phyloP scores from a whole-genome alignment of 2,888 invertebrate genomes.

The Leptogaster cylindrica region DNA sequence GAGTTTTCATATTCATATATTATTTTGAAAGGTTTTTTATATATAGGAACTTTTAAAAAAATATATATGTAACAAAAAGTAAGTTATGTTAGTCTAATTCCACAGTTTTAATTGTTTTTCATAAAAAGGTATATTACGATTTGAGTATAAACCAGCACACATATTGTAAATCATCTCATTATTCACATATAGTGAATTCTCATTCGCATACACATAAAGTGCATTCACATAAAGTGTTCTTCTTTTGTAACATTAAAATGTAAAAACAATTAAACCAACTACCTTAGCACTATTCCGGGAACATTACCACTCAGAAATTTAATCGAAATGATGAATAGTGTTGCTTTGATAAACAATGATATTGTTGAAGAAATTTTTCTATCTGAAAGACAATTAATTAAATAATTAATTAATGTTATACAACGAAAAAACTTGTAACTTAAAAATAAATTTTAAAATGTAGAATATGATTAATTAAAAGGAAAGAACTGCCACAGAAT shows the following conservation, averaged over 20 bases:
- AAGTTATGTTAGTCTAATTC: not conserved
- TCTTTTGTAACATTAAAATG: not conserved
- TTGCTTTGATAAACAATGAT: slow-evolving; percentile 9
- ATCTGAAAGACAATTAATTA: slow-evolving; percentile 32
- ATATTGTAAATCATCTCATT: slow-evolving; percentile 1
- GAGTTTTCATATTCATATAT: no score
- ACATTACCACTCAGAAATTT: not conserved
- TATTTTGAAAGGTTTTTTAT: no score
- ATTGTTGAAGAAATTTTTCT: slow-evolving; percentile 11
- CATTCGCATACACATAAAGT: no score
- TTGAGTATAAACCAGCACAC: not conserved
- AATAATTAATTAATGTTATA: not conserved
- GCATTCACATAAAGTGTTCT: not conserved
- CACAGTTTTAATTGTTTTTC: no score
- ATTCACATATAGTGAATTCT: no score
- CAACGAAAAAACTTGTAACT: not conserved
- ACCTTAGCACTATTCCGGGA: slow-evolving; percentile 23
- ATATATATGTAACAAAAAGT: slow-evolving; percentile 21
- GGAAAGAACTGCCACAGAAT: no score
- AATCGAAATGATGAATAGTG: slow-evolving; percentile 12
- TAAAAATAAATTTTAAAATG: no score
- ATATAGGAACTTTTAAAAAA: slow-evolving; percentile 34
- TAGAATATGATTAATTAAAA: no score
- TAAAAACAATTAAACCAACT: slow-evolving; percentile 41
- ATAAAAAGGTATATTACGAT: slow-evolving; percentile 32